These are phyloP conservation scores for Coenobita brevimanus DNA, from an alignment of 1,140 invertebrate genomes.

Conservation along the genomic window DNA sequence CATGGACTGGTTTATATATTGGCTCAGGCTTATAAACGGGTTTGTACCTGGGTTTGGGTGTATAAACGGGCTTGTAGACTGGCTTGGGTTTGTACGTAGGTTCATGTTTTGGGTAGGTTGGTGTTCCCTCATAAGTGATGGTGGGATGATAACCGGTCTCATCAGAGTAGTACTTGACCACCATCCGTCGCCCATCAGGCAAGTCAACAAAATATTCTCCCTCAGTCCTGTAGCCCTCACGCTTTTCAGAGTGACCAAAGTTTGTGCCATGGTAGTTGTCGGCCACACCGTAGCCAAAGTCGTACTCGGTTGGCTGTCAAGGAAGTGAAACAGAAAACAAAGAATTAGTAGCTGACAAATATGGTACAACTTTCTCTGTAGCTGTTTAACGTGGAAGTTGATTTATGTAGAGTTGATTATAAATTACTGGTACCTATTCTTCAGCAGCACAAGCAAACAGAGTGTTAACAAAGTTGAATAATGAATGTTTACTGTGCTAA, in stretches of 20 bases:
- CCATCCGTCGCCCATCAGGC: constrained; percentile 68
- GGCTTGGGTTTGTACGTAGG: constrained; percentile 16
- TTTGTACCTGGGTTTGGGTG: constrained; percentile 9
- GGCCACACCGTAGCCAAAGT: constrained; percentile 62
- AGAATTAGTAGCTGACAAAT: too few species aligned
- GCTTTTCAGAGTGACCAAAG: constrained; percentile 69
- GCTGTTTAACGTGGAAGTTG: too few species aligned
- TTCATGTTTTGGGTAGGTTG: constrained; percentile 18
- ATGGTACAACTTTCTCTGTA: too few species aligned
- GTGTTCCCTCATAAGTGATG: constrained; percentile 41
- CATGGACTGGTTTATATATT: too few species aligned
- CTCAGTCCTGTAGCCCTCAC: constrained; percentile 63
- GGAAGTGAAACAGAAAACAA: too few species aligned
- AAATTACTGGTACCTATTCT: too few species aligned
- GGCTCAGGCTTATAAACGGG: constrained; percentile 20
- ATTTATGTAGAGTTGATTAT: too few species aligned
- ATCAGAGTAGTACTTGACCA: constrained; percentile 53
- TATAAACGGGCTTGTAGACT: constrained; percentile 15
- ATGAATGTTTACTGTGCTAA: too few species aligned
- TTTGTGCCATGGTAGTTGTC: constrained; percentile 66
- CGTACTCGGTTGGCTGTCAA: constrained; percentile 41
- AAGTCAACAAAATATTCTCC: constrained; percentile 70
- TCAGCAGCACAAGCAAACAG: too few species aligned
- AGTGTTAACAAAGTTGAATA: too few species aligned
- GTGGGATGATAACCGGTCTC: constrained; percentile 57